Base-by-base conservation (phyloP, 2,888 invertebrate genomes). In the Phymatocera aterrima region DNA sequence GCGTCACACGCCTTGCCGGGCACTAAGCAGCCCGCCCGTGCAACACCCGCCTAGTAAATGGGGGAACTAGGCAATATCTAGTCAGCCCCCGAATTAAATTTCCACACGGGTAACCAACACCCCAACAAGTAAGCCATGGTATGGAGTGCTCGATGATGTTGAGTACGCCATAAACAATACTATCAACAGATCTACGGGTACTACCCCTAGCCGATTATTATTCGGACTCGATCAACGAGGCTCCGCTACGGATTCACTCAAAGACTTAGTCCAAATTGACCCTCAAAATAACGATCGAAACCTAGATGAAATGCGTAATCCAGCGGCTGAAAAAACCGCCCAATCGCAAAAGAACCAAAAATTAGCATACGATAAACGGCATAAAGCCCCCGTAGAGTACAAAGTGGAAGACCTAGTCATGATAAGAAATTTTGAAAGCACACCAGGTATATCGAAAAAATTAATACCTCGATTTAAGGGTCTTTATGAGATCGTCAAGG, bases 221-320 rank as follows among this genome's bases (percentile, higher is more conserved):
- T 61, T 61, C n/a, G 61, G 61, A 3, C 34, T 61, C n/a, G 61
- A 61, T 15, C 61, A 61, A n/a, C 61, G 61, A 2, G 61, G 61
- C 4, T 8, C 34, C 15, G 5, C 4, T 34, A 3, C 6, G 5
- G 61, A 61, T 15, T 12, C 3, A 34, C 12, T 61, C 8, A 61
- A 34, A 15, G 61, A 61, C 15, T 2, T 61, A 3, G 34, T 83
- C 81, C 61, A 78, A 77, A 61, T 68, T 79, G 8, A 83, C 65
- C 21, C 83, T 82, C 43, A 79, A 31, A 8, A 34, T 34, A 8
- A 5, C 21, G 6, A 1, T 2, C 15, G 34, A 12, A 2, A 12
- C 21, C 18, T 75, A 10, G 61, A 77, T 24, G 48, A 68, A 40
- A 74, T 74, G 43, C 60, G 18, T 2, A 28, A 51, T n/a, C 60